Conservation (phyloP, 2,797 vertebrate genomes). For the Todus mexicanus region DNA sequence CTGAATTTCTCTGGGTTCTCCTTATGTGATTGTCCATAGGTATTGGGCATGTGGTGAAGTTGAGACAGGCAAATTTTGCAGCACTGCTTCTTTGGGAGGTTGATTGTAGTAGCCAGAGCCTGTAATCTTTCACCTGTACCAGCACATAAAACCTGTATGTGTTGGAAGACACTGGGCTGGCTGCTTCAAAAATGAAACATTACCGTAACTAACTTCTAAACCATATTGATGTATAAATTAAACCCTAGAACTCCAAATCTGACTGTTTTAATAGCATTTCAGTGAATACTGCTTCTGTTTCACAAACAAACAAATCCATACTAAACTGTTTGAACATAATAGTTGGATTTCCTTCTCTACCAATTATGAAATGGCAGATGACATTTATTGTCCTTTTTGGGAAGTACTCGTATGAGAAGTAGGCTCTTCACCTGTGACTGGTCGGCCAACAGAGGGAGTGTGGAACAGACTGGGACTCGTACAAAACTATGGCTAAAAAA, state of each 20-base stretch:
- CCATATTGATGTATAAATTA: not conserved
- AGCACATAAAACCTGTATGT: not conserved
- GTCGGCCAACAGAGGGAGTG: not conserved
- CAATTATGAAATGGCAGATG: not conserved
- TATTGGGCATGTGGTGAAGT: accelerated
- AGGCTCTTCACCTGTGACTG: not conserved
- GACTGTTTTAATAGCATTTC: not conserved
- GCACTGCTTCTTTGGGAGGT: not conserved
- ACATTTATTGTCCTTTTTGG: not conserved
- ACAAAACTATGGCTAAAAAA: not conserved
- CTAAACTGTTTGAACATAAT: not conserved
- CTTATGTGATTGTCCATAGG: accelerated
- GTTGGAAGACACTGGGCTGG: not conserved
- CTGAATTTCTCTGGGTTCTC: not conserved
- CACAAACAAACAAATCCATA: not conserved
- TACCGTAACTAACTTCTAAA: not conserved
- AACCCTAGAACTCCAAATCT: not conserved
- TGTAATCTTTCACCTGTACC: not conserved
- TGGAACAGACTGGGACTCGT: not conserved
- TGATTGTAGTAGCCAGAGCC: not conserved
- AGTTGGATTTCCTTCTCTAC: not conserved
- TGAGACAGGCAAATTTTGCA: not conserved
- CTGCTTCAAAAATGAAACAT: not conserved
- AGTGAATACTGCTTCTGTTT: not conserved
- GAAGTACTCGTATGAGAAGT: not conserved